Evolutionary conservation across 2,113 vertebrate genomes (phyloP).

Genomic region (Eolophus roseicapilla): DNA sequence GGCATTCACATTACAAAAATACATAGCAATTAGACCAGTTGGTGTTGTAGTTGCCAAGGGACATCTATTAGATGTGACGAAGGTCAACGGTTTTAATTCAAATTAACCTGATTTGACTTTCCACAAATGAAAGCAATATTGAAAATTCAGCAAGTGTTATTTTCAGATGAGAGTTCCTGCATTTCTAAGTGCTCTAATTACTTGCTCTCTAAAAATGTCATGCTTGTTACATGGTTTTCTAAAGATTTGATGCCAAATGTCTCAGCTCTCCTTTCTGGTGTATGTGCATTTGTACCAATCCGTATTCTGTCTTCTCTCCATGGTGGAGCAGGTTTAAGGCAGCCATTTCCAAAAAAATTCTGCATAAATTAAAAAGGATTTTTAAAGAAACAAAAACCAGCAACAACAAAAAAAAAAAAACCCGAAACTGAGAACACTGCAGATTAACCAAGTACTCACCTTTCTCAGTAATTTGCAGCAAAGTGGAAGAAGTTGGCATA

Average conservation of each 20-base stretch:
- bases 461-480: constrained; percentile 87
- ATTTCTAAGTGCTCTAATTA: constrained; percentile 59
- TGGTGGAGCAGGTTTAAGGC: constrained; percentile 77
- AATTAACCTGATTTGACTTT: constrained; percentile 60
- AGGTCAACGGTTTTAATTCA: constrained; percentile 51
- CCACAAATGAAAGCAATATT: constrained; percentile 67
- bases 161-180: constrained; percentile 34
- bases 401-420: background rate
- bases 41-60: constrained; percentile 27
- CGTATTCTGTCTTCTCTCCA: constrained; percentile 84
- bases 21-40: constrained; percentile 20
- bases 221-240: constrained; percentile 82
- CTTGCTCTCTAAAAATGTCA: constrained; percentile 87
- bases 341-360: constrained; percentile 81
- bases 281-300: constrained; percentile 74
- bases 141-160: constrained; percentile 20
- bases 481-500: constrained; percentile 84
- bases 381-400: background rate
- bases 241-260: constrained; percentile 80
- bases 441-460: constrained; percentile 64
- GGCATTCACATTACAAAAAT: constrained; percentile 65
- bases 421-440: background rate
- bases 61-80: constrained; percentile 71
- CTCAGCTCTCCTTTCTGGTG: constrained; percentile 76
- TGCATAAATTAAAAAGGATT: background rate